Conservation (phyloP, 2,113 vertebrate genomes). For the Saguinus imperator region DNA sequence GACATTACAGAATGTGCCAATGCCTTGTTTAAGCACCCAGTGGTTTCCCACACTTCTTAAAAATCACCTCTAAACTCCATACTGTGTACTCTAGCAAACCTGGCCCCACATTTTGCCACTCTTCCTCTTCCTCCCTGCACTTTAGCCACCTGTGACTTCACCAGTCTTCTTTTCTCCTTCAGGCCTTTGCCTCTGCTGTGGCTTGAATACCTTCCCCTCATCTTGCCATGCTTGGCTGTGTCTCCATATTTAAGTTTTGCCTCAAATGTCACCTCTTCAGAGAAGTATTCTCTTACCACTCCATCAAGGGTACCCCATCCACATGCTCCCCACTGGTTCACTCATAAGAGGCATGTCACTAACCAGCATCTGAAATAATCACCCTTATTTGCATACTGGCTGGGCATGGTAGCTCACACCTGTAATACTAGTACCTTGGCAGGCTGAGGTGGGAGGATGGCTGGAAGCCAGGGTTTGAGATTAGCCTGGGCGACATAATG, state of each 20-base stretch:
- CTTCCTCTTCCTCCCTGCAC: background rate
- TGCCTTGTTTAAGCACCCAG: no score
- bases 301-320: background rate
- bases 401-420: no score
- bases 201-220: no score
- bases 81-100: accelerated
- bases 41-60: accelerated
- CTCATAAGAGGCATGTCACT: background rate
- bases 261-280: background rate
- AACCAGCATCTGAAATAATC: background rate
- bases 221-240: background rate
- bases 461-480: no score
- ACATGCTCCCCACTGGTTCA: background rate
- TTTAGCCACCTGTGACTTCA: background rate
- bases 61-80: background rate
- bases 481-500: no score
- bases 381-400: no score
- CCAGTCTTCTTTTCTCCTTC: background rate
- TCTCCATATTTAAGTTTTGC: background rate
- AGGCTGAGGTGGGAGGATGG: no score
- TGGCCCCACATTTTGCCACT: accelerated
- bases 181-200: background rate
- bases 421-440: no score
- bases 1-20: background rate
- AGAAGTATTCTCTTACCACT: accelerated